phyloP scores from a whole-genome alignment of 2,888 invertebrate genomes.

The Pseudanteris insignis region DNA sequence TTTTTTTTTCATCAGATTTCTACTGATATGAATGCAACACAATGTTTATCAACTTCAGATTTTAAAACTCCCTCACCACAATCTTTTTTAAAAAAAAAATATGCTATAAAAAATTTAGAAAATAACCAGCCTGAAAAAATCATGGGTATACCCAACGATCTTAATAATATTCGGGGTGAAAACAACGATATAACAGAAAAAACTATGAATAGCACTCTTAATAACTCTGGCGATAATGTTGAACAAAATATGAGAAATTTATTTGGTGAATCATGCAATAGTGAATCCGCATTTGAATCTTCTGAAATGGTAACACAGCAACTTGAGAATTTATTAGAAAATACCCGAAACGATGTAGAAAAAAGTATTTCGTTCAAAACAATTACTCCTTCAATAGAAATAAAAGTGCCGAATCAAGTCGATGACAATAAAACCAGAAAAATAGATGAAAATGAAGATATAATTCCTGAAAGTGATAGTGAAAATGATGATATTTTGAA shows the following conservation, averaged over 20 bases:
- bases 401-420: background rate
- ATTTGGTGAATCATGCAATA: slow-evolving; percentile 19
- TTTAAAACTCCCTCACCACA: no score
- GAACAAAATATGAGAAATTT: slow-evolving; percentile 6
- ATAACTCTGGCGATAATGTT: background rate
- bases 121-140: no score
- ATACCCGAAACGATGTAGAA: slow-evolving; percentile 37
- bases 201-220: background rate
- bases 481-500: slow-evolving; percentile 17
- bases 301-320: slow-evolving; percentile 54
- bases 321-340: slow-evolving; percentile 52
- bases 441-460: background rate
- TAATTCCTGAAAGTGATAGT: slow-evolving; percentile 19
- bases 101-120: no score
- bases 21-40: no score
- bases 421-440: no score
- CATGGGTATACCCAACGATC: no score
- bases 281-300: slow-evolving; percentile 38
- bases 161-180: no score
- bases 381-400: background rate
- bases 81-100: no score
- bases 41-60: no score
- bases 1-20: no score
- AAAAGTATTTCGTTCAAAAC: background rate
- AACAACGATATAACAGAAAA: background rate